Evolutionary conservation across 2,113 vertebrate genomes (phyloP).

Genomic region (Crotalus tigris): DNA sequence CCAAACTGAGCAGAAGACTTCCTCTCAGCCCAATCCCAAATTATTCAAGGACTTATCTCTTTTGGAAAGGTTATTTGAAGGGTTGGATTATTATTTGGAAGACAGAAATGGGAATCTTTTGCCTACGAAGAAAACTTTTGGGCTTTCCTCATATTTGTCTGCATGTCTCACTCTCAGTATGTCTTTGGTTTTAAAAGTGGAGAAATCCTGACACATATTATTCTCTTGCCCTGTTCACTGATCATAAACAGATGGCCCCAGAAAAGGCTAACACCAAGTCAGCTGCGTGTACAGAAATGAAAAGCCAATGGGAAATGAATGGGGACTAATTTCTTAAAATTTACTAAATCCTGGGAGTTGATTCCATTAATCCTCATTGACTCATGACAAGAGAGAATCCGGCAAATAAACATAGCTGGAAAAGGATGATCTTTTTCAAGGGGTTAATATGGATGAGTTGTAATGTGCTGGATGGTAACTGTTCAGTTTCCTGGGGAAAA

Average conservation of each 20-base stretch:
- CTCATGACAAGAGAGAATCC: constrained; percentile 17
- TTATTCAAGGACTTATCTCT: background rate
- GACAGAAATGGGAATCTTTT: background rate
- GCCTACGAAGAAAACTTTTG: background rate
- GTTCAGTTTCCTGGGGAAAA: constrained; percentile 40
- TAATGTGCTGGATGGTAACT: constrained; percentile 17
- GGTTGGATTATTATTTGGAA: background rate
- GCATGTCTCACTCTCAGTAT: background rate
- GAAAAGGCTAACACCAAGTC: background rate
- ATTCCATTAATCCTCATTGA: constrained; percentile 15
- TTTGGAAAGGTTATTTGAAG: background rate
- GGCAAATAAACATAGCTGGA: constrained; percentile 29
- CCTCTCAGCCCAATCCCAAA: background rate
- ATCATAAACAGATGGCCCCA: constrained; percentile 18
- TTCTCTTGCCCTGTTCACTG: background rate
- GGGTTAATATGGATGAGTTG: constrained; percentile 39
- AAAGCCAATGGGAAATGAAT: constrained; percentile 3
- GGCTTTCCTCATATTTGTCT: background rate
- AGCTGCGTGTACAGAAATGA: background rate
- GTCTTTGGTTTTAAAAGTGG: background rate
- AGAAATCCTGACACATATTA: background rate
- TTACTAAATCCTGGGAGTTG: constrained; percentile 21
- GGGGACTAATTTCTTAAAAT: background rate
- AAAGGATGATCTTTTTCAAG: background rate
- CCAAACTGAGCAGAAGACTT: background rate